Base-by-base conservation (phyloP, 1,140 invertebrate genomes). In the Drosophila obscura region DNA sequence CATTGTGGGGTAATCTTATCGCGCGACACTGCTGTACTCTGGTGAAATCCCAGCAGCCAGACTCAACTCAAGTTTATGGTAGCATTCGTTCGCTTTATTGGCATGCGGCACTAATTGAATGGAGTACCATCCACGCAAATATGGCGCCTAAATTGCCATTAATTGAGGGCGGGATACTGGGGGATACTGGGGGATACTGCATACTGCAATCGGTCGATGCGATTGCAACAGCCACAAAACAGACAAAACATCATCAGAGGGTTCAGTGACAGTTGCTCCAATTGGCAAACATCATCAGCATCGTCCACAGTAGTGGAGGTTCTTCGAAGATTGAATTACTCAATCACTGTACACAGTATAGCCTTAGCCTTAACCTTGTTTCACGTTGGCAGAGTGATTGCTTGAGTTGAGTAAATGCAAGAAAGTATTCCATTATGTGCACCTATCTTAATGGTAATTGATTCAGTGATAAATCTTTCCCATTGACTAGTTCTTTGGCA, bases 171-270 rank as follows among this genome's bases (percentile, higher is more conserved):
- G 48, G 55, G 19, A 22, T 19, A 57, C 19, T 43, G 64, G 39
- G 26, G 60, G 39, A 0, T 16, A 16, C 16, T 31, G n/a, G n/a
- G n/a, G n/a, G n/a, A n/a, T n/a, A n/a, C n/a, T n/a, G n/a, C n/a
- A 52, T 84, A 68, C 19, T 85, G 80, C 84, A 84, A 87, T 89
- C 63, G 63, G 43, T 43, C 45, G 50, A 35, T 44, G 43, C 55
- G 75, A 89, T 87, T 87, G 75, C 84, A 88, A 69, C 80, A 88
- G 64, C 80, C 77, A 75, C 31, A 48, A 64, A 58, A 19, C 52
- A 43, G 28, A 45, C 19, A 13, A 50, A 24, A 4, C 22, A 24
- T 24, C 22, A 26, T 45, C 44, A 63, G 73, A 63, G 73, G 35
- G 4, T 61, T 24, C 49, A 64, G 24, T 73, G 66, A 28, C 59